Percentiles rank a stretch among this genome's conserved stretches.
Evolutionary conservation across 1,140 invertebrate genomes (phyloP).

Genomic region (Drosophila quadrilineata): DNA sequence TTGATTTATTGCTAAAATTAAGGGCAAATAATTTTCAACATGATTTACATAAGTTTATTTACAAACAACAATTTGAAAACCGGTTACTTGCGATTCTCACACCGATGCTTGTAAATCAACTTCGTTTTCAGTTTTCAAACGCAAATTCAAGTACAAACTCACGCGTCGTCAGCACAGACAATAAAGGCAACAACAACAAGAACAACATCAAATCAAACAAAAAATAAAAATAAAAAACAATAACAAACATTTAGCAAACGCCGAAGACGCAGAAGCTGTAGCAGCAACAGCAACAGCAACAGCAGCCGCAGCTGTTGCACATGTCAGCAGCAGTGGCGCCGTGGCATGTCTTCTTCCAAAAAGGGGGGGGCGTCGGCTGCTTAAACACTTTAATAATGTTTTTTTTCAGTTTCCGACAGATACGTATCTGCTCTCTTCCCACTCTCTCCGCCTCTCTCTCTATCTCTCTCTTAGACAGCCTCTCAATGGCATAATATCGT

Average conservation of each 20-base stretch:
- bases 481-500: too few relatives aligned
- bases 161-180: background rate
- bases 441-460: too few relatives aligned
- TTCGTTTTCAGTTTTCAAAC: slow-evolving; percentile 42
- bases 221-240: slow-evolving; percentile 6
- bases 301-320: slow-evolving; percentile 23
- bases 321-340: slow-evolving; percentile 23
- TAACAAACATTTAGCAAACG: slow-evolving; percentile 3
- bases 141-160: slow-evolving; percentile 56
- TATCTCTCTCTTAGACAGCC: too few relatives aligned
- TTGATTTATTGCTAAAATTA: too few relatives aligned
- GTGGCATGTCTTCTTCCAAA: background rate
- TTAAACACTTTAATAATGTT: background rate
- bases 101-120: slow-evolving; percentile 2
- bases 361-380: background rate
- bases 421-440: too few relatives aligned
- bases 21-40: too few relatives aligned
- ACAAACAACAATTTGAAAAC: too few relatives aligned
- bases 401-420: background rate
- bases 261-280: too few relatives aligned
- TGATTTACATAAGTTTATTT: too few relatives aligned
- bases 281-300: slow-evolving; percentile 5
- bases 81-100: slow-evolving; percentile 9
- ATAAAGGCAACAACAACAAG: slow-evolving; percentile 3
- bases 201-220: slow-evolving; percentile 1